Base-by-base conservation (phyloP, 1,140 invertebrate genomes). In the Tetramorium simillimum region DNA sequence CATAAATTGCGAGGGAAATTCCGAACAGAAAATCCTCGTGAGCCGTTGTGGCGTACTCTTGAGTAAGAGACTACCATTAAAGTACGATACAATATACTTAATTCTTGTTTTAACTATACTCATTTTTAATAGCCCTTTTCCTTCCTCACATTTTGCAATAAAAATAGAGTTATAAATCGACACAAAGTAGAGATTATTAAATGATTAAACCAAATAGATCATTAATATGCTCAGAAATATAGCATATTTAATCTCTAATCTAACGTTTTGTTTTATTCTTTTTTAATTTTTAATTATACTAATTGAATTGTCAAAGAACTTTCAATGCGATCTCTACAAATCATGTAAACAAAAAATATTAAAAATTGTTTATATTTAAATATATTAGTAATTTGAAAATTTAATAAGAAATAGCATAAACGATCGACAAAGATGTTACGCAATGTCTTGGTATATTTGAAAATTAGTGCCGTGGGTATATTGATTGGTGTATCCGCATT, bases 61-160 rank as follows among this genome's bases (percentile, higher is more conserved):
- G 82, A 65, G 82, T 90, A 92, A 91, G 65, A 87, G 60, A 86
- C 65, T 92, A 91, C 65, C 33, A 85, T 91, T 91, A 90, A 90
- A 91, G 85, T 86, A 90, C 67, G 77, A 92, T 92, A 90, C 60
- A 90, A 90, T 86, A 89, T 87, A 90, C 67, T 84, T 75, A n/a
- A 86, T 65, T 90, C 81, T 90, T 76, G 51, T 84, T 84, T 84
- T 73, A 84, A 60, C 4, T 21, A 43, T 62, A 70, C 24, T 49
- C 16, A 49, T 73, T 84, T 84, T 91, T 78, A 70, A n/a, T 37
- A 28, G 0, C 69, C 58, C 43, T 33, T 53, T 43, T 46, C 53
- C 21, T 2, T n/a, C 24, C 21, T 51, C n/a, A 4, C 7, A n/a
- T 69, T 9, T 62, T 21, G 10, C 10, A 56, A 46, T 16, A 53